These are phyloP conservation scores for Urocitellus parryii DNA, from an alignment of 2,113 vertebrate genomes.

Conservation along the genomic window DNA sequence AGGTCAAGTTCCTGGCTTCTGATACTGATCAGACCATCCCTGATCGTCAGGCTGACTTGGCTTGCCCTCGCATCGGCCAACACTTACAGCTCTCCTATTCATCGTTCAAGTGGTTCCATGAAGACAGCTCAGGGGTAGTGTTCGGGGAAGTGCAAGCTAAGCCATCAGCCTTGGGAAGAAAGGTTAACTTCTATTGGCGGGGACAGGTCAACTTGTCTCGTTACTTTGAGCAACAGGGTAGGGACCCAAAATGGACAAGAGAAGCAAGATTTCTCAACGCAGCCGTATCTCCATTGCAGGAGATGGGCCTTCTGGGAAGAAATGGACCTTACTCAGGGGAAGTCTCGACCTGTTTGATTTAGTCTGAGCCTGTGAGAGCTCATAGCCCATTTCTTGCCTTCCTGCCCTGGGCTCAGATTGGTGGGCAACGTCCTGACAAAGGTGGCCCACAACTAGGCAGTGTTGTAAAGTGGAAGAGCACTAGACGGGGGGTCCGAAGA, in stretches of 20 bases:
- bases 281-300: constrained; percentile 35
- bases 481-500: constrained; percentile 53
- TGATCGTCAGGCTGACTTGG: neutral
- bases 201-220: constrained; percentile 7
- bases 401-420: constrained; percentile 62
- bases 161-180: constrained; percentile 74
- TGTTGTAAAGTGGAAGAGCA: constrained; percentile 61
- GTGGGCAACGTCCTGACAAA: constrained; percentile 43
- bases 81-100: constrained; percentile 2
- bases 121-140: constrained; percentile 66
- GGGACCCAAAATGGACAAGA: constrained; percentile 35
- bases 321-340: constrained; percentile 44
- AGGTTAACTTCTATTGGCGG: constrained; percentile 61
- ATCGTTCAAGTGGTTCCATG: constrained; percentile 66
- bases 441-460: constrained; percentile 74
- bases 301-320: constrained; percentile 51
- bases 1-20: constrained; percentile 17
- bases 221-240: constrained; percentile 49
- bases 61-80: neutral
- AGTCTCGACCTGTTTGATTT: constrained; percentile 10
- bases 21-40: neutral
- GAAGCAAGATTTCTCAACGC: constrained; percentile 53
- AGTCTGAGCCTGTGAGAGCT: constrained; percentile 23
- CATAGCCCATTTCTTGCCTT: neutral
- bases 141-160: constrained; percentile 68